Evolutionary conservation across 2,888 invertebrate genomes (phyloP).

Genomic region (Rhagium mordax): DNA sequence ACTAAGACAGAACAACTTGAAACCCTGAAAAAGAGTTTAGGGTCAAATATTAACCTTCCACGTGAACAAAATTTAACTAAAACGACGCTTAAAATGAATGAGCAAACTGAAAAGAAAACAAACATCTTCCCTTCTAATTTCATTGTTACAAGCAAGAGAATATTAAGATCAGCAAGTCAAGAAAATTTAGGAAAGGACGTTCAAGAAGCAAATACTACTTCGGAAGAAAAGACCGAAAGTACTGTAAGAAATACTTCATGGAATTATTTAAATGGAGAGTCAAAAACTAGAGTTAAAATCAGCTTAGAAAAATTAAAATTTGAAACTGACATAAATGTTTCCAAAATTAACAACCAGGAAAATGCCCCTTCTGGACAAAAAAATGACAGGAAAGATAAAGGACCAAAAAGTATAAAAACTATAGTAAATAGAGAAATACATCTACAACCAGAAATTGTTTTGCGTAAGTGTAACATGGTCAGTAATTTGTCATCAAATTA

Average conservation of each 20-base stretch:
- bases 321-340: not conserved
- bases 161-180: conserved; percentile 24
- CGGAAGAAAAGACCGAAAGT: not conserved
- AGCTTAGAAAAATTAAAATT: conserved; percentile 8
- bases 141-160: conserved; percentile 6
- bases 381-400: not conserved
- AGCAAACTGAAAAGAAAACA: not conserved
- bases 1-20: not conserved
- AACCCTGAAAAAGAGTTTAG: not conserved
- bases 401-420: not conserved
- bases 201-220: not conserved
- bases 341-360: not conserved
- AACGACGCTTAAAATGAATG: not conserved
- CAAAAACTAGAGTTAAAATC: not conserved
- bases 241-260: not conserved
- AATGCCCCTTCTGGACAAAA: not conserved
- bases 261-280: not conserved
- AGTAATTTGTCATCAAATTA: not conserved
- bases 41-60: not conserved
- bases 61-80: not conserved
- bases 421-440: not conserved
- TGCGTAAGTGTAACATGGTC: not conserved
- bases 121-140: not conserved
- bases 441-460: not conserved
- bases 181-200: conserved; percentile 24